These are phyloP conservation scores for Agrochola litura DNA, from an alignment of 2,888 invertebrate species.

Conservation along the genomic window DNA sequence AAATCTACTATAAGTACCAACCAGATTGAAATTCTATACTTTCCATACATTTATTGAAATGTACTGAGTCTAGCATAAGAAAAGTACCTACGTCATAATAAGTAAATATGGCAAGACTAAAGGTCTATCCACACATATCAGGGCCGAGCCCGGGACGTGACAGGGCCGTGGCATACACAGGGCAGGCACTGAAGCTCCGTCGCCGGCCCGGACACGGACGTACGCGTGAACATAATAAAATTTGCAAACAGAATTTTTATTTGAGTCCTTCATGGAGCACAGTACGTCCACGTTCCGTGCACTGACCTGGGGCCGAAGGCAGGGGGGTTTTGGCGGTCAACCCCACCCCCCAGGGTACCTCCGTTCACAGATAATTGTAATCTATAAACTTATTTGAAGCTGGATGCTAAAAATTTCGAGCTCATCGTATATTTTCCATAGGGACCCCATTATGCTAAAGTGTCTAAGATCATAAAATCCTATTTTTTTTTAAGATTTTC, in stretches of 20 bases:
- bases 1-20: slow-evolving; percentile 33
- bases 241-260: background rate
- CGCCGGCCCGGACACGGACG: background rate
- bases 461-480: too few species aligned
- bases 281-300: too few species aligned
- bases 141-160: background rate
- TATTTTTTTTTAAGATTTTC: too few species aligned
- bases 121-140: background rate
- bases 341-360: too few species aligned
- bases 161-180: background rate
- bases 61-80: slow-evolving; percentile 20
- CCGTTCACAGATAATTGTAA: too few species aligned
- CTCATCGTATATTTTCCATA: too few species aligned
- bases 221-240: background rate
- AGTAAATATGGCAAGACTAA: background rate
- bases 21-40: slow-evolving; percentile 16
- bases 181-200: background rate
- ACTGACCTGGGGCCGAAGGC: too few species aligned
- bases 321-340: too few species aligned
- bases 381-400: too few species aligned
- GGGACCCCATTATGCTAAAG: too few species aligned
- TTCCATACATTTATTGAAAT: slow-evolving; percentile 25
- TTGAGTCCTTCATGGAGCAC: background rate
- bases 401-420: too few species aligned
- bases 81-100: background rate